Conservation (phyloP, 2,797 vertebrate species). For the Pseudotriccus pelzelni region DNA sequence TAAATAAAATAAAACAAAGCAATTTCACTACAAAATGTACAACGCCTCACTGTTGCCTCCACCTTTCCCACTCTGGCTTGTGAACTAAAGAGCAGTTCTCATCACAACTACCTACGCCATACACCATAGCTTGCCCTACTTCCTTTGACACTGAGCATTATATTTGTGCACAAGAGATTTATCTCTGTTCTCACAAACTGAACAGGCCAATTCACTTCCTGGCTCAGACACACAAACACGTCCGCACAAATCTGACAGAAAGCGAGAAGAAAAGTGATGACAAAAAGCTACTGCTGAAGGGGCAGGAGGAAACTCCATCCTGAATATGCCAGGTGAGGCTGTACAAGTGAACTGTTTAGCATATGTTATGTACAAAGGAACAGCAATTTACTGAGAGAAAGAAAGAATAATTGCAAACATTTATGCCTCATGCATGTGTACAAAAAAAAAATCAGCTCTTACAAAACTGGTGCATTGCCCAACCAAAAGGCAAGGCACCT, state of each 20-base stretch:
- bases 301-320: constrained; percentile 13
- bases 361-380: constrained; percentile 48
- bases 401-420: constrained; percentile 62
- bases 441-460: neutral
- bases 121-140: neutral
- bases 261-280: constrained; percentile 1
- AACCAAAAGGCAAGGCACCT: constrained; percentile 45
- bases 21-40: neutral
- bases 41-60: neutral
- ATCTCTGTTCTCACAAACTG: constrained; percentile 11
- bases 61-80: neutral
- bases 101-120: neutral
- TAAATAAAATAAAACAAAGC: neutral
- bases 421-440: constrained; percentile 2
- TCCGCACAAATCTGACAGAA: neutral
- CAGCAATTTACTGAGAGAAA: constrained; percentile 46
- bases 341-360: constrained; percentile 53
- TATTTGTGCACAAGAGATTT: neutral
- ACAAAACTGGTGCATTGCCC: neutral
- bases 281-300: constrained; percentile 45
- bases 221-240: constrained; percentile 19
- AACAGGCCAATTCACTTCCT: constrained; percentile 35
- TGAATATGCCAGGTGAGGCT: constrained; percentile 48
- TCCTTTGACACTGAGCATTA: neutral
- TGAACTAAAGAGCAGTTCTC: neutral